phyloP scores from a whole-genome alignment of 2,888 invertebrate genomes.

The Cerastoderma edule region DNA sequence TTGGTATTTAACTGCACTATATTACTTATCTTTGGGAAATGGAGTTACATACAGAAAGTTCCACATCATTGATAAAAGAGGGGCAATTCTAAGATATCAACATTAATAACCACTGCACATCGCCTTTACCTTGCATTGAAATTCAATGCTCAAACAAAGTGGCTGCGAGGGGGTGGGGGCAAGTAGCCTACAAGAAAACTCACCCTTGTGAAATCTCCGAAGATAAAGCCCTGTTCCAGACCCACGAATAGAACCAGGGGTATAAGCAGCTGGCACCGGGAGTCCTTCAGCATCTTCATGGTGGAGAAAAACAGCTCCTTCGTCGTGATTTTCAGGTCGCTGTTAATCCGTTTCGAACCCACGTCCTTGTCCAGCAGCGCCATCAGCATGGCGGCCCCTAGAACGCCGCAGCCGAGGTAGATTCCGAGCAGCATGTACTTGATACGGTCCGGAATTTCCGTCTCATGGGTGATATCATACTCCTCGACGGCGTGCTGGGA shows the following conservation, averaged over 20 bases:
- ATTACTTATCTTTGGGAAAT: no score
- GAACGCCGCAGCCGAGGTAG: constrained; percentile 77
- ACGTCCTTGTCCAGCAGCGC: constrained; percentile 75
- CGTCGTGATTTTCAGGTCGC: constrained; percentile 64
- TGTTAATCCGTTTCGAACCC: constrained; percentile 64
- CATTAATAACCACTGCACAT: no score
- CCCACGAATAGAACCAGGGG: constrained; percentile 80
- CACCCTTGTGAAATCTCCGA: constrained; percentile 82
- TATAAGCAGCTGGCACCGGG: constrained; percentile 77
- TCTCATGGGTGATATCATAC: constrained; percentile 54
- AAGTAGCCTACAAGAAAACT: no score
- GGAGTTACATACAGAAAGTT: no score
- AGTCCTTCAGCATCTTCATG: constrained; percentile 76
- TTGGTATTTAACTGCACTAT: no score
- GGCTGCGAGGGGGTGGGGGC: no score
- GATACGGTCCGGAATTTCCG: constrained; percentile 68
- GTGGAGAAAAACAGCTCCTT: constrained; percentile 76
- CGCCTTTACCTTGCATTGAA: no score
- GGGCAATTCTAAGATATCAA: no score
- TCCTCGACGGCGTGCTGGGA: constrained; percentile 38
- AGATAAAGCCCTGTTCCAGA: constrained; percentile 81
- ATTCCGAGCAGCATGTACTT: constrained; percentile 77
- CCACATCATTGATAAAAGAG: no score
- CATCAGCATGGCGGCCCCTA: constrained; percentile 76
- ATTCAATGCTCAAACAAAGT: no score